Evolutionary conservation across 1,140 invertebrate genomes (phyloP), one percentile per base, ranked within the genome.

Genomic region (Tyrophagus putrescentiae): DNA sequence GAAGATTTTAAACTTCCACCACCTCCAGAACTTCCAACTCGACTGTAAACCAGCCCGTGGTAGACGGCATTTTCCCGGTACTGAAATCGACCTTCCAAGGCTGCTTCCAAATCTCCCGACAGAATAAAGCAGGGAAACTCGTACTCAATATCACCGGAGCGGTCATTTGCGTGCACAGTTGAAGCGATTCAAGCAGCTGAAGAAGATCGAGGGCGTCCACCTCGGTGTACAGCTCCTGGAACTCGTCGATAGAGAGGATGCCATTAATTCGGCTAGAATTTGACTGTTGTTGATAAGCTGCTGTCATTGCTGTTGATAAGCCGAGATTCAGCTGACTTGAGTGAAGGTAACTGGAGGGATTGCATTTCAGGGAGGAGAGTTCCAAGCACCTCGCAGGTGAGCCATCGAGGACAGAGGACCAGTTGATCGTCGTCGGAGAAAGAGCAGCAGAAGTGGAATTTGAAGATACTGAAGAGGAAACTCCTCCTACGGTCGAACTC

Each of bases 51-150:
- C 39, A 85, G 71, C 36, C 84, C 85, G 18, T 80, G 81, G 67
- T 87, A 86, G 31, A 79, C 76, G 29, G 75, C 71, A 53, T 75
- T 70, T 4, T 64, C 68, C 63, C 80, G 80, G 34, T 76, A 69
- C 18, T 76, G 72, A 65, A 80, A 76, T 67, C 80, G 77, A 31
- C 77, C 73, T 64, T 82, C 79, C 85, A 84, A 87, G 23, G 86
- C 70, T 33, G 83, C 83, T 31, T 80, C 78, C 16, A 85, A 69
- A 11, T 80, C 79, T 68, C 85, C 84, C 9, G 81, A 76, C 42
- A 84, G 74, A 70, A 86, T 87, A 65, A 85, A 81, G 66, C 82
- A 81, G 1, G 85, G 85, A 69, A 89, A 85, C 74, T 88, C 85
- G 68, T 83, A 87, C 70, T 85, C 83, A 25, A 83, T 75, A 53